Evolutionary conservation across 2,888 invertebrate species (phyloP), one percentile per base, ranked within the genome.

Genomic region (Erynnis tages): DNA sequence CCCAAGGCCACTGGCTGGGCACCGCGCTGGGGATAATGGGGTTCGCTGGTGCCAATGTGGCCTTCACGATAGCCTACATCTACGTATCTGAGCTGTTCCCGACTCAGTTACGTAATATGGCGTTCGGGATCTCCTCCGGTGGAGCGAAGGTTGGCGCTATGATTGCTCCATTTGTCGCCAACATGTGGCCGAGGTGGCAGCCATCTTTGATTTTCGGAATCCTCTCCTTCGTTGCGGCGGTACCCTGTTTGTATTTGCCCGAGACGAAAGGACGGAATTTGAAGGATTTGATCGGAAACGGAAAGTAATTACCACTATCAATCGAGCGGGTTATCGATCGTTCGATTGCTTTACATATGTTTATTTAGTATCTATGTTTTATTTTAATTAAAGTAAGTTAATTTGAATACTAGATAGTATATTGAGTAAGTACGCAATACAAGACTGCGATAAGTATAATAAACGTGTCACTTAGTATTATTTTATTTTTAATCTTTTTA

Each of bases 21-120:
- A 61, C 65, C 0, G 8, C 65, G 1, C 47, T 75, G 0, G 76
- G 71, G 2, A 50, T 71, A 0, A 44, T 73, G 1, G 79, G 73
- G 4, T 61, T 68, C 0, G 45, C 60, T 11, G 61, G 66, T 1
- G 45, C 63, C 0, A 66, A 54, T 11, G 41, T 63, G 0, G 61
- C 62, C 0, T 79, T 73, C 16, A 40, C 60, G 6, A 53, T 76
- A 0, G 37, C 70, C 0, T 78, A 74, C 49, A 59, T 80, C 6
- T 71, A 70, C 25, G 67, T 65, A 0, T 70, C 73, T 4, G 82
- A 82, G 49, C 52, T 81, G n/a, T 82, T 71, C 54, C 81, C 82
- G 2, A 82, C 82, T 0, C 63, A 73, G 7, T 58, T 82, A 23
- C 72, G 82, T 16, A 79, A 71, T 27, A 82, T 79, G 79, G 76